phyloP scores from a whole-genome alignment of 2,797 vertebrate species.

The Labroides dimidiatus region DNA sequence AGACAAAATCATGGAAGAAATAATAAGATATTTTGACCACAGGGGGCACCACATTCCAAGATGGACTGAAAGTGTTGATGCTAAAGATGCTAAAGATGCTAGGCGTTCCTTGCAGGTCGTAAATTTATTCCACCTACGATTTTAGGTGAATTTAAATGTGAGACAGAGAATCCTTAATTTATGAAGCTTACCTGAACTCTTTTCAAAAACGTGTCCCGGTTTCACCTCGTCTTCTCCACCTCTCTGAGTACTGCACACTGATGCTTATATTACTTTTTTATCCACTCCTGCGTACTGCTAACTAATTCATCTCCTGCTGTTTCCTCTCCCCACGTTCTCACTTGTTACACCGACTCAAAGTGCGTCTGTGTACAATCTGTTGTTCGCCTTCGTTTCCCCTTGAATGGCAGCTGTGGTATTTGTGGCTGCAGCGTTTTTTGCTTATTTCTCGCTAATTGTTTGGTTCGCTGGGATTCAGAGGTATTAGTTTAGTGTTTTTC shows the following conservation, averaged over 20 bases:
- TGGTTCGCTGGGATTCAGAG: neutral
- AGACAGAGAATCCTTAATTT: too few species aligned
- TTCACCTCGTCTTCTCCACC: neutral
- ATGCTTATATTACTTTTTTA: slow-evolving; percentile 7
- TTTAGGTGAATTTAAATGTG: too few species aligned
- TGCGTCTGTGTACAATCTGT: slow-evolving; percentile 3
- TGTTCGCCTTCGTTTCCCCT: slow-evolving; percentile 9
- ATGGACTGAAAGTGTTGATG: too few species aligned
- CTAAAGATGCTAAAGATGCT: too few species aligned
- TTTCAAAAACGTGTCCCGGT: too few species aligned
- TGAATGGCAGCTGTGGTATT: neutral
- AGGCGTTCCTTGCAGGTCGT: too few species aligned
- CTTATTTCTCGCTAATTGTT: slow-evolving; percentile 10
- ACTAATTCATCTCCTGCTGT: slow-evolving; percentile 22
- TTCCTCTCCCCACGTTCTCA: neutral
- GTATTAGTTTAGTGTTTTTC: neutral
- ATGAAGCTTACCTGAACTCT: too few species aligned
- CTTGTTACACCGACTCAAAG: neutral
- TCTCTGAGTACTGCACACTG: neutral
- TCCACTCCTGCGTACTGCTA: slow-evolving; percentile 7
- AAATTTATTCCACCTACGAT: too few species aligned
- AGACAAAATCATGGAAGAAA: too few species aligned
- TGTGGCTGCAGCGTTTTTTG: too few species aligned
- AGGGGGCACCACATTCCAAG: too few species aligned
- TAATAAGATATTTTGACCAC: too few species aligned